Base-by-base conservation (phyloP, 2,888 invertebrate genomes). In the Eledone cirrhosa region DNA sequence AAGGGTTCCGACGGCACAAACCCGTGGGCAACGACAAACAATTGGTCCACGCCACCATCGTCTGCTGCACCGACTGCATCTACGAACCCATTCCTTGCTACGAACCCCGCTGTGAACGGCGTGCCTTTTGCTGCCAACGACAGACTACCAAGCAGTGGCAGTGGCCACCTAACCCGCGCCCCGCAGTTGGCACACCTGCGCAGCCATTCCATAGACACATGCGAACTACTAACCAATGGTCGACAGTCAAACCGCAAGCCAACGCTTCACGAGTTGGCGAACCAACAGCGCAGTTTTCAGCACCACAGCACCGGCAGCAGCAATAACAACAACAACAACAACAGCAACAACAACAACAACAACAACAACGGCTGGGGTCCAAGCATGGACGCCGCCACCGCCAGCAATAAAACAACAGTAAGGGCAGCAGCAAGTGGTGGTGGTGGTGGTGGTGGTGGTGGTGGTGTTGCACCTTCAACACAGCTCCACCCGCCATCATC, bases 251-350 rank as follows among this genome's bases (percentile, higher is more conserved):
- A 83, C 76, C 81, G 80, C 48, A 82, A 81, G 77, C 86, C 87
- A 14, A 88, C 88, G 22, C 83, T 89, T n/a, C 81, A 85, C 67
- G 84, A 88, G 75, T 85, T 89, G 82, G 82, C 86, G 29, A 81
- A 84, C 65, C 69, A 72, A 22, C 86, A 96, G 83, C 82, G 84
- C 59, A 86, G 84, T 81, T 85, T 85, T 81, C 86, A 86, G 79
- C 81, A 84, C 77, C 86, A 86, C 77, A 85, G 86, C n/a, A 19
- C n/a, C 14, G 31, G 31, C n/a, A 33, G n/a, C 24, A 41, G 31
- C 11, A 72, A 72, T 7, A 41, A 29, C 74, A 19, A 72, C n/a
- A 33, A 33, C 24, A 41, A 41, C 22, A 72, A 72, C 22, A 31
- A 29, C 74, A 33, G 41, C 74, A n/a, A n/a, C n/a, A n/a, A n/a